Conservation (phyloP, 1,140 invertebrate genomes). For the Apis laboriosa region DNA sequence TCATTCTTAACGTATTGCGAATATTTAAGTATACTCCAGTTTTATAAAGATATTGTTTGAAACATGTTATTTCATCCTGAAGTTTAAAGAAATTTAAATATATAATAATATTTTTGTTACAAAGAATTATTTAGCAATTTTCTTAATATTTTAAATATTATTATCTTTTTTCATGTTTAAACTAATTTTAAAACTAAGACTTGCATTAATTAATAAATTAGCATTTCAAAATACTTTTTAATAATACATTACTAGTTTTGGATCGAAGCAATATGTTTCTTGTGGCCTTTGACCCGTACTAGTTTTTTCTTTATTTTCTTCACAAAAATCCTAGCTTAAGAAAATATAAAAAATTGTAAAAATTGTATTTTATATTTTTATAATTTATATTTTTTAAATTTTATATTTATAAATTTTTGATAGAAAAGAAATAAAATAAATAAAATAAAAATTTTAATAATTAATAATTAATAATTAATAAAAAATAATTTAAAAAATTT, state of each 20-base stretch:
- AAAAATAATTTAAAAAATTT: no score
- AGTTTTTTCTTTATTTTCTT: slow-evolving; percentile 12
- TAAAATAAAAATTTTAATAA: no score
- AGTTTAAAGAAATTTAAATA: not conserved
- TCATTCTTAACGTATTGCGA: slow-evolving; percentile 57
- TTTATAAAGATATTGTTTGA: slow-evolving; percentile 68
- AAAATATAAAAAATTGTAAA: not conserved
- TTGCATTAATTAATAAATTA: not conserved
- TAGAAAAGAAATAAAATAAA: no score
- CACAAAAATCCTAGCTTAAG: slow-evolving; percentile 55
- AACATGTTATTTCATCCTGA: slow-evolving; percentile 69
- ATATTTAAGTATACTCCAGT: slow-evolving; percentile 62
- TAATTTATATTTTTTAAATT: not conserved
- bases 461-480: no score
- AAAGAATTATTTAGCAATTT: no score
- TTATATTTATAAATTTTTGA: no score
- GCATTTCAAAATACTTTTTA: not conserved
- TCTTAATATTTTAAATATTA: not conserved
- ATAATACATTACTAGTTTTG: slow-evolving; percentile 33
- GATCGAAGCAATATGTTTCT: slow-evolving; percentile 40
- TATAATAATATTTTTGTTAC: no score
- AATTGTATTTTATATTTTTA: not conserved
- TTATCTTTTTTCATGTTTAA: not conserved
- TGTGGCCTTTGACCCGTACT: not conserved
- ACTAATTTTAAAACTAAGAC: no score